Evolutionary conservation across 2,113 vertebrate species (phyloP), one percentile per base, ranked within the genome.

Genomic region (Solea senegalensis): DNA sequence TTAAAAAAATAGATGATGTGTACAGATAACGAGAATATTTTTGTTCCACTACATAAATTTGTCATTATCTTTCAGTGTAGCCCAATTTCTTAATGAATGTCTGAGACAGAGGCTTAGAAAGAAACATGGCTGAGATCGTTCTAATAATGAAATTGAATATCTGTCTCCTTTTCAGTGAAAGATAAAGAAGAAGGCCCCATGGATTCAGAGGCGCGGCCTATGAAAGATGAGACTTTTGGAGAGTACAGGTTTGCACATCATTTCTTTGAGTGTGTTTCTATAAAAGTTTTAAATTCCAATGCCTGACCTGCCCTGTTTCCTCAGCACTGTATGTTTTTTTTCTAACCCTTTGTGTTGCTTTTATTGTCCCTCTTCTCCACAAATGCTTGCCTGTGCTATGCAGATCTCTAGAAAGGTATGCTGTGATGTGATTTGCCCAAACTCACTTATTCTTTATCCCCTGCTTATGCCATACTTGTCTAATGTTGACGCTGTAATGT

Each of bases 351-450:
- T 80, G n/a, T 83, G 66, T 85, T 88, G 59, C 76, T 89, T 70
- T 83, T 28, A 4, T 72, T 86, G 54, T 86, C 68, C 78, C 78
- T 74, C 56, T 89, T 87, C 59, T 85, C 56, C 82, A 75, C 26
- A 34, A 67, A 86, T 86, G 90, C 90, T 70, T 90, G 76, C 69
- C 69, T 69, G 88, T 82, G 91, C 89, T 90, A 89, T 90, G 65
- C 95, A 97, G 96, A 92, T 97, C 96, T 85, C 90, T 97, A 90
- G 96, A 97, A 91, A 97, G 96, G 96, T 97, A 97, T 94, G 96
- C 82, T 77, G 79, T 69, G 51, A 55, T 72, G 49, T 69, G 68
- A 74, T 61, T 71, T 73, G 53, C 48, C 83, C 77, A 67, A 68
- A 75, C 48, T 34, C 56, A 65, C 21, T 65, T 65, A 5, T 71